Evolutionary conservation across 2,888 invertebrate genomes (phyloP).

Genomic region (Cephus pygmeus): DNA sequence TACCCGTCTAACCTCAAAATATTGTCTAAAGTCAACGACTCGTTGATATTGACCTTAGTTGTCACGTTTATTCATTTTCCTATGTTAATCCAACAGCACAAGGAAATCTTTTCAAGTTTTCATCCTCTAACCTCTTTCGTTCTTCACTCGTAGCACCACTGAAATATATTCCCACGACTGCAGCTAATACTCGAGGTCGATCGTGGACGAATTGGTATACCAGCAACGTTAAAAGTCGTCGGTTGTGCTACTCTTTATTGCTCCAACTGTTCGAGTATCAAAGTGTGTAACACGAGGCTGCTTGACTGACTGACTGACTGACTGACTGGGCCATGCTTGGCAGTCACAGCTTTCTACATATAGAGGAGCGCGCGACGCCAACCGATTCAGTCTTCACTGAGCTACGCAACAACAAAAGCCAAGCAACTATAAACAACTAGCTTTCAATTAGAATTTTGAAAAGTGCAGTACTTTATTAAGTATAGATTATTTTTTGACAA

Average conservation of each 20-base stretch:
- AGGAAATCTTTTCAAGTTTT: not conserved
- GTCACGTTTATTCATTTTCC: not conserved
- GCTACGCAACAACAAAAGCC: constrained; percentile 44
- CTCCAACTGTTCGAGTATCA: not conserved
- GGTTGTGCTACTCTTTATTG: not conserved
- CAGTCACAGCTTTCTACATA: constrained; percentile 53
- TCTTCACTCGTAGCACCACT: not conserved
- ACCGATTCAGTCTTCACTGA: constrained; percentile 51
- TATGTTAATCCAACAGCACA: not conserved
- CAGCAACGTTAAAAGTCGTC: not conserved
- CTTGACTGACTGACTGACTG: constrained; percentile 9
- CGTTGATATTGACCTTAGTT: not conserved
- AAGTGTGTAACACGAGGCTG: constrained; percentile 34
- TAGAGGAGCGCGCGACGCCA: constrained; percentile 48
- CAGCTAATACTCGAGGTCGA: not conserved
- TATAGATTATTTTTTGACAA: no score
- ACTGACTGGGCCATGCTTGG: constrained; percentile 16
- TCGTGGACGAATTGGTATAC: not conserved
- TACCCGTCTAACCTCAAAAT: not conserved
- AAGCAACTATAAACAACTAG: not conserved
- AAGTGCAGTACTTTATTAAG: not conserved
- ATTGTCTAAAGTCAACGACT: not conserved
- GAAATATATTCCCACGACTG: not conserved
- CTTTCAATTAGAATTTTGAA: not conserved
- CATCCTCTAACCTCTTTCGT: not conserved